A percentile compares a stretch with the other conserved stretches of the same genome.
phyloP scores from a whole-genome alignment of 2,888 invertebrate genomes.

The Drosophila anomelani region DNA sequence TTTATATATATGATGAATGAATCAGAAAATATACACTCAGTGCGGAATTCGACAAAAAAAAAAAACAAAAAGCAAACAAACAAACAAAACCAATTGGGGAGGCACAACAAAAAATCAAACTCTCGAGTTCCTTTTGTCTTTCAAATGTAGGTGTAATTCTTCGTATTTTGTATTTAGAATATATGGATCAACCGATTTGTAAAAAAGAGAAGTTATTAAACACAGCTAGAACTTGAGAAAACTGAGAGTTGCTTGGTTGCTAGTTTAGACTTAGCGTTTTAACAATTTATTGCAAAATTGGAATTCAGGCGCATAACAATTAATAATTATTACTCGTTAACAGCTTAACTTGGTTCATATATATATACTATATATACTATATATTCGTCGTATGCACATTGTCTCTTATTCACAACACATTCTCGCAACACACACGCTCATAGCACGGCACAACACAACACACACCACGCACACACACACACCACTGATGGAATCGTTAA shows the following conservation, averaged over 20 bases:
- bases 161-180: neutral
- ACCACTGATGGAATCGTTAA: constrained; percentile 12
- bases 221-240: neutral
- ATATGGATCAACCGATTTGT: neutral
- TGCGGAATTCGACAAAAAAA: neutral
- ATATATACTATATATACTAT: neutral
- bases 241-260: neutral
- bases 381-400: constrained; percentile 27
- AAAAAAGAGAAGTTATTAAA: neutral
- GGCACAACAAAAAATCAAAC: neutral
- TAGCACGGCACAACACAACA: constrained; percentile 8
- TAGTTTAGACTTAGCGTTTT: constrained; percentile 20
- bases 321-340: constrained; percentile 45
- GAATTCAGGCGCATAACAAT: constrained; percentile 34
- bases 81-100: neutral
- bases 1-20: constrained; percentile 5
- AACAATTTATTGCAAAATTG: constrained; percentile 40
- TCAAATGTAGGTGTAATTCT: neutral
- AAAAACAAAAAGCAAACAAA: neutral
- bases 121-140: constrained; percentile 1
- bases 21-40: neutral
- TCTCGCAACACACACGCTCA: constrained; percentile 3
- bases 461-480: neutral
- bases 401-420: constrained; percentile 8
- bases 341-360: constrained; percentile 33